Evolutionary conservation across 1,140 invertebrate species (phyloP), one percentile per base, ranked within the genome.

Genomic region (Zaprionus gabonicus): DNA sequence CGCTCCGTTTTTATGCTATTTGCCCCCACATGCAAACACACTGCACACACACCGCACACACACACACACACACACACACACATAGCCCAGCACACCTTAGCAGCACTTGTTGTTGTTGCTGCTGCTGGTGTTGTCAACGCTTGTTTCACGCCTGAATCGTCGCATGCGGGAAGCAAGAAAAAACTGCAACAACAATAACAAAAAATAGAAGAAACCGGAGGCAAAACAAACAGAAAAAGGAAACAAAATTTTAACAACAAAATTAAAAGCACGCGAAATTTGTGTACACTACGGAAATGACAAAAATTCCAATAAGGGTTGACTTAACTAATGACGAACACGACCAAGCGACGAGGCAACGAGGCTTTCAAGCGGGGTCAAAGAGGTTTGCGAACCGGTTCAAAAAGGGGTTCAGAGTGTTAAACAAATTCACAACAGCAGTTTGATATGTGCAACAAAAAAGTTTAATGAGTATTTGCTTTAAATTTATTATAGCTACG

Each of bases 1-100:
- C 76, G 82, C 79, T 44, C 34, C 67, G 82, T 85, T 84, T 80
- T 66, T 83, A 81, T 70, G 71, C 78, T 64, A 85, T 69, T 72
- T 69, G 69, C 74, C 57, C 62, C 38, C 56, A 68, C 55, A 68
- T 28, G 56, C 65, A 49, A 55, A 46, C 53, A 49, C 68, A 82
- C 3, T 68, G 60, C 71, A 69, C 46, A 27, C 49, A 62, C 23
- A 20, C 20, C 20, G 20, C 20, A 20, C 20, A 20, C 20, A 20
- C 67, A 7, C 67, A 51, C 72, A 57, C 59, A 64, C 51, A 51
- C 36, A 56, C 31, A 51, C n/a, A 56, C 25, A 56, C 49, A 72
- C 28, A 60, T n/a, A 17, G 7, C 27, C 9, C 36, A n/a, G 41
- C 38, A 57, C 66, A 75, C 70, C 60, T 65, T 53, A 38, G 34